A percentile compares a stretch with the other conserved stretches of the same genome.
These are phyloP conservation scores for Masnerella sp. DNA, from an alignment of 2,888 invertebrate species.

Conservation along the genomic window DNA sequence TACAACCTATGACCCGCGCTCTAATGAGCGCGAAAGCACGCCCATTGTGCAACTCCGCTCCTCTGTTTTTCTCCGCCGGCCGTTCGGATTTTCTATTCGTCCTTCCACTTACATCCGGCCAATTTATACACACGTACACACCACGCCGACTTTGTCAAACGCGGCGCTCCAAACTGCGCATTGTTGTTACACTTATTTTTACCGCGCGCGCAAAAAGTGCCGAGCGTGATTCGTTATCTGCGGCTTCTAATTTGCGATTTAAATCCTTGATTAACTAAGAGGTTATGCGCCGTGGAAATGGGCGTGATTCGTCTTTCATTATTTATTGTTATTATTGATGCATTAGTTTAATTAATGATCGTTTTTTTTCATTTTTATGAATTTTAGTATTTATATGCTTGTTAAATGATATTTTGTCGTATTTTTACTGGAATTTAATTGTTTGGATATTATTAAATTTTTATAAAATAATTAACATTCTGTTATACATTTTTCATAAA, in stretches of 20 bases:
- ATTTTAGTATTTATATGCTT: no score
- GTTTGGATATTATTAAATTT: no score
- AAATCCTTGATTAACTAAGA: constrained; percentile 33
- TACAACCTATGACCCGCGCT: constrained; percentile 70
- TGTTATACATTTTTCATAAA: no score
- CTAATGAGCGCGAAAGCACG: constrained; percentile 73
- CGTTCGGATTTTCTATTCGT: constrained; percentile 57
- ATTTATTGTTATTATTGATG: no score
- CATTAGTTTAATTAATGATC: no score
- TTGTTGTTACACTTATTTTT: constrained; percentile 44
- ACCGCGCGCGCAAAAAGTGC: constrained; percentile 11
- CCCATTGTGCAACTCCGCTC: constrained; percentile 68
- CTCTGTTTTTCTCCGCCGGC: constrained; percentile 50
- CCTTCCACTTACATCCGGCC: constrained; percentile 53
- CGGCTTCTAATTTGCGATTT: constrained; percentile 37
- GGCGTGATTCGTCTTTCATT: background rate
- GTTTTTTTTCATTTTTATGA: no score
- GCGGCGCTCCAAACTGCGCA: constrained; percentile 31
- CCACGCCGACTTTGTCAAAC: constrained; percentile 46
- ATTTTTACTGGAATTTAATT: no score
- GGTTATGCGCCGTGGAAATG: constrained; percentile 9
- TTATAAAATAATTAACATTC: no score
- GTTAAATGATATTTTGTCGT: no score
- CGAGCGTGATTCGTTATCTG: constrained; percentile 45
- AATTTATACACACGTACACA: constrained; percentile 51